These are phyloP conservation scores for Petromus typicus DNA, from an alignment of 2,113 vertebrate genomes.

Conservation along the genomic window DNA sequence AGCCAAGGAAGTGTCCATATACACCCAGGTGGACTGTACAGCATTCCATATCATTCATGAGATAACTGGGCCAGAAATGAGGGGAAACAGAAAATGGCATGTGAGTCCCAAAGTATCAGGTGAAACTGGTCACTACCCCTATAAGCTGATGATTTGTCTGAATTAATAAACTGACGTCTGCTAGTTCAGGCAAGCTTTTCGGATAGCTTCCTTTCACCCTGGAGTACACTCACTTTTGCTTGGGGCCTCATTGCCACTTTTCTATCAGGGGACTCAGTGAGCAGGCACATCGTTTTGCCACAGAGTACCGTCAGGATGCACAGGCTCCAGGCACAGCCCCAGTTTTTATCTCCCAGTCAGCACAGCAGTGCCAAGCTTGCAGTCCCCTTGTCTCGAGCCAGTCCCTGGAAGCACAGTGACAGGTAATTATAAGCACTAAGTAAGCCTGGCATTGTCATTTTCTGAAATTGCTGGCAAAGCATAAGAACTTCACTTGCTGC, in stretches of 20 bases:
- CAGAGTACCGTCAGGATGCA: background rate
- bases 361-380: background rate
- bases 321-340: constrained; percentile 39
- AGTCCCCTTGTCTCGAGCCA: constrained; percentile 61
- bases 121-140: background rate
- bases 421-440: constrained; percentile 82
- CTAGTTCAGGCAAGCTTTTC: constrained; percentile 45
- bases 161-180: constrained; percentile 3
- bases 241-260: constrained; percentile 66
- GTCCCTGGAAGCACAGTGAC: constrained; percentile 72
- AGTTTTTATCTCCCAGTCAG: constrained; percentile 77
- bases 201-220: constrained; percentile 80
- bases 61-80: background rate
- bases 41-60: background rate
- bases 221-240: constrained; percentile 68
- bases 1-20: background rate
- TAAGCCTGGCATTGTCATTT: constrained; percentile 70
- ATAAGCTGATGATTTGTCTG: background rate
- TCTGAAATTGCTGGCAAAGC: constrained; percentile 78
- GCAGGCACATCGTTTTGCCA: constrained; percentile 68
- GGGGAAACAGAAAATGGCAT: background rate
- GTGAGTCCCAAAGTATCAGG: background rate
- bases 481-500: constrained; percentile 57
- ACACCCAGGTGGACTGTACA: background rate
- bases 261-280: constrained; percentile 58